Evolutionary conservation across 1,140 invertebrate genomes (phyloP), one percentile per base, ranked within the genome.

Genomic region (Ceratina australensis): DNA sequence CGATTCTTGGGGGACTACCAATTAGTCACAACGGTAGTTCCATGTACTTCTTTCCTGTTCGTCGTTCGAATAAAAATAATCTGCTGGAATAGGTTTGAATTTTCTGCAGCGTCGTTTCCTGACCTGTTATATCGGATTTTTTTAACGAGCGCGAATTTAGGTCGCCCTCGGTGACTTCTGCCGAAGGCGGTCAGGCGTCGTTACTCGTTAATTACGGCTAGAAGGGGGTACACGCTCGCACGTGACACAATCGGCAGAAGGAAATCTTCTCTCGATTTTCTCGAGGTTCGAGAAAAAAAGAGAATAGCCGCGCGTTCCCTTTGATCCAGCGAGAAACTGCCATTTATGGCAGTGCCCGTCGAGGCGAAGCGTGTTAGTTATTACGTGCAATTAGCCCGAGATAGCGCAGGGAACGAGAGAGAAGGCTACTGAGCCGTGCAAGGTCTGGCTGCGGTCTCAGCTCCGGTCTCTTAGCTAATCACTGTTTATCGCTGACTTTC

Each of bases 371-470:
- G 74, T 86, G 80, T 86, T 85, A 84, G 84, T 86, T 88, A 88
- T 89, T 88, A 87, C 76, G 81, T 87, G 84, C 82, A 88, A 89
- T 87, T 88, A 89, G 83, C 79, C 72, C 50, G 81, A 75, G 85
- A 85, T 77, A 81, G 80, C 64, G 74, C 74, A 57, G 80, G 33
- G 71, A 87, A 73, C 52, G 80, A 47, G 71, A 87, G 76, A 87
- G 86, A 85, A 79, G 83, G 86, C 82, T 88, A 87, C 80, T 67
- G 79, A 87, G 85, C 83, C 82, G 82, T 85, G 87, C 87, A 89
- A 89, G 88, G 87, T 89, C 87, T 85, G 73, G 64, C 79, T 89
- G 87, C 79, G 88, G 88, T 89, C 83, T 82, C 60, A 77, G 71
- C 84, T 42, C 33, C 33, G 33, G 33, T 42, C 33, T 42, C 87